Evolutionary conservation across 2,888 invertebrate genomes (phyloP).

Genomic region (Agrenia bidenticulata): DNA sequence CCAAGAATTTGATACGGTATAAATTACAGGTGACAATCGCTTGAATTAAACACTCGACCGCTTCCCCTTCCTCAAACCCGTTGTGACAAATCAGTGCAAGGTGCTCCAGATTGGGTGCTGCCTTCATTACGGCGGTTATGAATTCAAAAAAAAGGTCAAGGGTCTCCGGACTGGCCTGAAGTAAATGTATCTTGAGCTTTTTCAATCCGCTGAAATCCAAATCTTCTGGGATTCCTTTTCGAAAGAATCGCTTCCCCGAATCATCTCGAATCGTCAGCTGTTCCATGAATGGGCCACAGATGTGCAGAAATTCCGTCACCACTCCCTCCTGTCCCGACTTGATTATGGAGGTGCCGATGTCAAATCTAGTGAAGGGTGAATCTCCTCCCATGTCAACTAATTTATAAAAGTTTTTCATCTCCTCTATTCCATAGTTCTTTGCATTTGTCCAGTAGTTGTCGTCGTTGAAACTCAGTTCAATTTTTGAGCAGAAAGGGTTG

Average conservation of each 20-base stretch:
- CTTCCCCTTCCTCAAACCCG: constrained; percentile 39
- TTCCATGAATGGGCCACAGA: constrained; percentile 23
- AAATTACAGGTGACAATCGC: constrained; percentile 18
- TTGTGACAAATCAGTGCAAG: constrained; percentile 39
- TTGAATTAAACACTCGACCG: constrained; percentile 23
- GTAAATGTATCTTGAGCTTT: constrained; percentile 27
- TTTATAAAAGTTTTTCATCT: constrained; percentile 31
- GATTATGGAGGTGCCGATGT: constrained; percentile 39
- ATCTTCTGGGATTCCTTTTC: constrained; percentile 11
- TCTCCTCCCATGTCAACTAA: constrained; percentile 26
- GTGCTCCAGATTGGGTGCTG: constrained; percentile 25
- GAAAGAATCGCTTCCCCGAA: constrained; percentile 34
- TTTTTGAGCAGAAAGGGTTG: constrained; percentile 20
- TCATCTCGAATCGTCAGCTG: constrained; percentile 39
- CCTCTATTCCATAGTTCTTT: constrained; percentile 40
- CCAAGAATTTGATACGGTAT: constrained; percentile 17
- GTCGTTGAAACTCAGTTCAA: constrained; percentile 36
- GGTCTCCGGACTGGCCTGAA: constrained; percentile 28
- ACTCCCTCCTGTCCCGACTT: constrained; percentile 21
- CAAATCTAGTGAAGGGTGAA: constrained; percentile 39
- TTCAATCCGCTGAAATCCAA: constrained; percentile 27
- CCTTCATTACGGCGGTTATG: constrained; percentile 24
- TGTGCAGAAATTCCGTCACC: constrained; percentile 27
- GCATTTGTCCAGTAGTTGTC: constrained; percentile 48
- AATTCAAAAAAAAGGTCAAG: constrained; percentile 32